phyloP scores from a whole-genome alignment of 1,140 invertebrate species.

The Lepidotrigona ventralis region DNA sequence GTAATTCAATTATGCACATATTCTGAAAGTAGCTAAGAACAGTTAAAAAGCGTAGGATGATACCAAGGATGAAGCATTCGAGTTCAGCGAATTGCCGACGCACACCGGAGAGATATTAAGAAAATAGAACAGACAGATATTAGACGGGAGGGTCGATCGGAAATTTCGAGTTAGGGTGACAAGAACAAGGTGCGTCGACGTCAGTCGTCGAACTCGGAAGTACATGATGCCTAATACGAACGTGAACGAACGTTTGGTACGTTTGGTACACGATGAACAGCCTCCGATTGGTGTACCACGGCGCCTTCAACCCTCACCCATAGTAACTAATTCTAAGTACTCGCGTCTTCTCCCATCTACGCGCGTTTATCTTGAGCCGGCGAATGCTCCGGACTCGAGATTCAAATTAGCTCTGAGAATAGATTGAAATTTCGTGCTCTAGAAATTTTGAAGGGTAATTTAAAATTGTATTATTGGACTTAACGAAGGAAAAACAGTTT shows the following conservation, averaged over 20 bases:
- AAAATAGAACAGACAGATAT: background rate
- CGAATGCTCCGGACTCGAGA: background rate
- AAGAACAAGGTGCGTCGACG: conserved; percentile 26
- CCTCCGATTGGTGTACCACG: conserved; percentile 41
- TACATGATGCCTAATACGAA: conserved; percentile 19
- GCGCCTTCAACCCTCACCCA: conserved; percentile 11
- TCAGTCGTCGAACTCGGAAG: conserved; percentile 32
- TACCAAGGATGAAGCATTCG: background rate
- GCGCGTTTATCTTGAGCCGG: too few relatives aligned
- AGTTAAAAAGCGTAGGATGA: too few relatives aligned
- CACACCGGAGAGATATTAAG: background rate
- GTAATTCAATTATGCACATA: too few relatives aligned
- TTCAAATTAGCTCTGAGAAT: background rate
- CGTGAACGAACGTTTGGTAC: background rate
- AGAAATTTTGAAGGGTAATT: background rate
- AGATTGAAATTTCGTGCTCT: background rate
- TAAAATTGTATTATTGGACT: too few relatives aligned
- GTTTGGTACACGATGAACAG: background rate
- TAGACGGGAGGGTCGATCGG: background rate
- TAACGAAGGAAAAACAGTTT: too few relatives aligned
- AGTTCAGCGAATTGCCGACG: too few relatives aligned
- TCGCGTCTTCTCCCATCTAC: too few relatives aligned
- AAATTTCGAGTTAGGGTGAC: conserved; percentile 9
- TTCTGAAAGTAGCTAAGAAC: too few relatives aligned
- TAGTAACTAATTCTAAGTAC: conserved; percentile 4